A percentile compares a stretch with the other conserved stretches of the same genome.
These are phyloP conservation scores for Craniophora ligustri DNA, from an alignment of 2,888 invertebrate species.

Conservation along the genomic window DNA sequence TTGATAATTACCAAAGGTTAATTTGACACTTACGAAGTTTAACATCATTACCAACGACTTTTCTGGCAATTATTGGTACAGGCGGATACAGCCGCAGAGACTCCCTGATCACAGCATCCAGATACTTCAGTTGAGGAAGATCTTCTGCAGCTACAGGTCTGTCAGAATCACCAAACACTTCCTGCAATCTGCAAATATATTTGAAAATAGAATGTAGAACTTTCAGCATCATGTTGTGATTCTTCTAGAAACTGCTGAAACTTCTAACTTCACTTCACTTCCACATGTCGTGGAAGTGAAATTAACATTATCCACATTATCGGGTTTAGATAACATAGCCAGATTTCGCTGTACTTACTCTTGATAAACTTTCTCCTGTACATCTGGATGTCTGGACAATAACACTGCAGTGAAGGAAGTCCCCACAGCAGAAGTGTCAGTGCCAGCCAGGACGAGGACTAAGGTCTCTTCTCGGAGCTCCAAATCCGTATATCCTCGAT, in stretches of 20 bases:
- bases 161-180: constrained; percentile 48
- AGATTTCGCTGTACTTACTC: constrained; percentile 65
- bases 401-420: constrained; percentile 59
- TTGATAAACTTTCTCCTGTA: constrained; percentile 65
- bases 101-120: constrained; percentile 61
- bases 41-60: constrained; percentile 52
- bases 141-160: constrained; percentile 48
- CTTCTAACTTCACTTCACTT: no score
- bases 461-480: constrained; percentile 67
- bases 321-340: no score
- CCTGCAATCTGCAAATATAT: constrained; percentile 37
- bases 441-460: constrained; percentile 67
- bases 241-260: no score
- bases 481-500: constrained; percentile 49
- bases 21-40: constrained; percentile 47
- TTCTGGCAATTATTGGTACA: constrained; percentile 55
- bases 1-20: no score
- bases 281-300: no score
- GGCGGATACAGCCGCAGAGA: constrained; percentile 60
- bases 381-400: constrained; percentile 59
- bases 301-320: no score
- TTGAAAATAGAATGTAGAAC: no score
- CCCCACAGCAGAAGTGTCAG: constrained; percentile 69
- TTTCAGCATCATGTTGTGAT: no score
- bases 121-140: constrained; percentile 50